Evolutionary conservation across 2,888 invertebrate genomes (phyloP).

Genomic region (Ormyrus labotus): DNA sequence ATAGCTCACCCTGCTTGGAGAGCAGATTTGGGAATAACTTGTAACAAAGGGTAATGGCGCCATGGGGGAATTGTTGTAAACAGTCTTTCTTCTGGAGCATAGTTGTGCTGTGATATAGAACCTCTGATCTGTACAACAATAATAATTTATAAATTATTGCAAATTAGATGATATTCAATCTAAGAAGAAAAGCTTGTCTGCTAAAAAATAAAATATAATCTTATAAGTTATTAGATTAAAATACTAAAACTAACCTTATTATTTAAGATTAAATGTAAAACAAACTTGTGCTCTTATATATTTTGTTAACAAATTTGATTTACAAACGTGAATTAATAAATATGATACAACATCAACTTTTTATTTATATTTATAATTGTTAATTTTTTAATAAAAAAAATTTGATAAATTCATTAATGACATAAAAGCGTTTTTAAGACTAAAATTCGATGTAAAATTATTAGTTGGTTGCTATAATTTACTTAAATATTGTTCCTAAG

Average conservation of each 20-base stretch:
- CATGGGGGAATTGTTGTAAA: constrained; percentile 72
- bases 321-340: neutral
- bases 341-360: too few relatives aligned
- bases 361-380: too few relatives aligned
- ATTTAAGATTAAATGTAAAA: neutral
- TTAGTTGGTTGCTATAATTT: too few relatives aligned
- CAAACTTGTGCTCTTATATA: constrained; percentile 25
- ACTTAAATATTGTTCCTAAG: too few relatives aligned
- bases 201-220: too few relatives aligned
- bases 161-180: neutral
- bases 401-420: too few relatives aligned
- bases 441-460: too few relatives aligned
- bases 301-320: constrained; percentile 23
- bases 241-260: neutral
- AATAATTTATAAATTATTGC: constrained; percentile 6
- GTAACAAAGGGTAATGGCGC: constrained; percentile 70
- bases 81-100: constrained; percentile 72
- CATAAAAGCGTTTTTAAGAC: too few relatives aligned
- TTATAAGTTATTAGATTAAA: too few relatives aligned
- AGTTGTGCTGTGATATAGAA: constrained; percentile 70
- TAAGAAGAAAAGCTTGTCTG: neutral
- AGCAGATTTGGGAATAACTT: constrained; percentile 73
- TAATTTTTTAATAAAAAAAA: too few relatives aligned
- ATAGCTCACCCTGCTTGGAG: constrained; percentile 70
- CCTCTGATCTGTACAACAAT: constrained; percentile 68